Evolutionary conservation across 1,140 invertebrate genomes (phyloP).

Genomic region (Aphelinus atriplicis): DNA sequence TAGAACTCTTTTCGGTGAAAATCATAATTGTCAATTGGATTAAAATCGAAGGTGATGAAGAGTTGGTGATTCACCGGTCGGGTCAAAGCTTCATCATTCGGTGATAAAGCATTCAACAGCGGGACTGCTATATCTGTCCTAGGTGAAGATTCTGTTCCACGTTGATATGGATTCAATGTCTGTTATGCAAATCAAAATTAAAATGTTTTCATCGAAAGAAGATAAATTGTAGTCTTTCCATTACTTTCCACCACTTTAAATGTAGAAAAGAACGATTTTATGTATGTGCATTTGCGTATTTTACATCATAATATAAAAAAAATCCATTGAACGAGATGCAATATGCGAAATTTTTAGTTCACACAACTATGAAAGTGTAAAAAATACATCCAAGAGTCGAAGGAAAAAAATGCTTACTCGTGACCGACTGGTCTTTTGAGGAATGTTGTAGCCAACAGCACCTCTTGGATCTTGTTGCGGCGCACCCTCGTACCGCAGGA

Average conservation of each 20-base stretch:
- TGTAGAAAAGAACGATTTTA: too few species aligned
- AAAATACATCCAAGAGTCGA: conserved; percentile 55
- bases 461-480: conserved; percentile 67
- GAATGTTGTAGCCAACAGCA: conserved; percentile 70
- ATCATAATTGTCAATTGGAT: conserved; percentile 80
- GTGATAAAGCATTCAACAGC: background rate
- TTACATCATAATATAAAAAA: too few species aligned
- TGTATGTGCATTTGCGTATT: too few species aligned
- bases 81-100: background rate
- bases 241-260: too few species aligned
- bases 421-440: conserved; percentile 35
- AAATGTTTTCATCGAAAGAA: too few species aligned
- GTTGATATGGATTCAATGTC: conserved; percentile 43
- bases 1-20: conserved; percentile 78
- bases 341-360: conserved; percentile 56
- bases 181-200: conserved; percentile 42
- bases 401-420: too few species aligned
- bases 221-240: too few species aligned
- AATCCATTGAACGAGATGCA: too few species aligned
- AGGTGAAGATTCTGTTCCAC: conserved; percentile 69
- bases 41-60: conserved; percentile 86
- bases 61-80: conserved; percentile 75
- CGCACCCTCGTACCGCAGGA: conserved; percentile 81
- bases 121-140: conserved; percentile 51
- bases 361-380: conserved; percentile 84